phyloP scores from a whole-genome alignment of 2,113 vertebrate species.

The Tetrax tetrax region DNA sequence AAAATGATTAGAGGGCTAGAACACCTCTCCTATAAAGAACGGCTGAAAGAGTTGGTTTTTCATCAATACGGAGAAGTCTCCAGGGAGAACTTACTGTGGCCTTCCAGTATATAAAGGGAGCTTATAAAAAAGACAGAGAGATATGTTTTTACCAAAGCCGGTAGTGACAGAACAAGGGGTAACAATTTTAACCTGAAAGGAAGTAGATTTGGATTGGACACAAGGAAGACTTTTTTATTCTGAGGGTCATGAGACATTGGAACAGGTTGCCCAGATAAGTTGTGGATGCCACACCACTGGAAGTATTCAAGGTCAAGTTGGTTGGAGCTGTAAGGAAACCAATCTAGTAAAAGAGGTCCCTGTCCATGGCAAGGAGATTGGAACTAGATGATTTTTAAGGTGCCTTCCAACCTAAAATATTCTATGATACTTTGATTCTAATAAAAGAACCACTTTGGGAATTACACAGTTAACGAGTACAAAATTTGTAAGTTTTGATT shows the following conservation, averaged over 20 bases:
- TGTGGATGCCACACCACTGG: too few species aligned
- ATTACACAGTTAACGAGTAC: not conserved
- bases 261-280: not conserved
- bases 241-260: not conserved
- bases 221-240: not conserved
- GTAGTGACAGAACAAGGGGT: not conserved
- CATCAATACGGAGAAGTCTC: not conserved
- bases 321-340: not conserved
- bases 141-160: not conserved
- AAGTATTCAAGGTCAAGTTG: not conserved
- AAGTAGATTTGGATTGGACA: not conserved
- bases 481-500: not conserved
- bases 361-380: fast-evolving
- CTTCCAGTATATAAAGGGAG: not conserved
- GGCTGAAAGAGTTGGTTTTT: not conserved
- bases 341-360: not conserved
- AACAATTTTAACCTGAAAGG: not conserved
- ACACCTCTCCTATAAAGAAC: not conserved
- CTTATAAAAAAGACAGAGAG: not conserved
- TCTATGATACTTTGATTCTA: not conserved
- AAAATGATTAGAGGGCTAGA: not conserved
- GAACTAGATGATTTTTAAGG: not conserved
- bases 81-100: fast-evolving
- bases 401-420: fast-evolving
- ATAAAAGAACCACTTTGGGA: not conserved